Percentiles rank a stretch among this genome's conserved stretches.
Conservation (phyloP, 2,888 invertebrate genomes). For the Epistrophe eligans region DNA sequence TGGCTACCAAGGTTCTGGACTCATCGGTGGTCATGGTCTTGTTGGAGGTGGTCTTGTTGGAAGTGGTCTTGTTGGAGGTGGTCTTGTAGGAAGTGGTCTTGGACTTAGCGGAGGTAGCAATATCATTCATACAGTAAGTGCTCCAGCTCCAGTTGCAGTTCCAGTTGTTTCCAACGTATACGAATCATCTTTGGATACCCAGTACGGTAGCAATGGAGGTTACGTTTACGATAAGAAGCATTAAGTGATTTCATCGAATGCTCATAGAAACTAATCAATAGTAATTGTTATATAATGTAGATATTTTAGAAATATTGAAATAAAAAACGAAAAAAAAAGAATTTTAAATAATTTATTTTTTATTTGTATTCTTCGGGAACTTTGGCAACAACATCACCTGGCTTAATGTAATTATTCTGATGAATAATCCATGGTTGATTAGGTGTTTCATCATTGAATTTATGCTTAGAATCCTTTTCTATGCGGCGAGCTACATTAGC, state of each 20-base stretch:
- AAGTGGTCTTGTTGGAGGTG: neutral
- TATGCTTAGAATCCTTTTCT: neutral
- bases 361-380: constrained; percentile 21
- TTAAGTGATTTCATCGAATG: constrained; percentile 70
- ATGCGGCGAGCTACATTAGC: constrained; percentile 41
- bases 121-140: neutral
- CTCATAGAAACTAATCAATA: constrained; percentile 14
- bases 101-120: neutral
- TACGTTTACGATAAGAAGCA: constrained; percentile 81
- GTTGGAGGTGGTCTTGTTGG: neutral
- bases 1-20: constrained; percentile 20
- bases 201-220: constrained; percentile 82
- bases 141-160: constrained; percentile 28
- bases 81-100: neutral
- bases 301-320: constrained; percentile 33
- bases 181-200: constrained; percentile 78
- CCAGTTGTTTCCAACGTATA: constrained; percentile 21
- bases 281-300: constrained; percentile 21
- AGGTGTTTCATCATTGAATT: constrained; percentile 39
- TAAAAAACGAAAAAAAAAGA: constrained; percentile 19
- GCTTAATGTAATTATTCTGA: constrained; percentile 80
- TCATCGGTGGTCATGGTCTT: constrained; percentile 13
- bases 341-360: neutral
- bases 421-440: constrained; percentile 75
- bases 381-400: constrained; percentile 79